Evolutionary conservation across 2,797 vertebrate species (phyloP), one percentile per base, ranked within the genome.

Genomic region (Huso huso): DNA sequence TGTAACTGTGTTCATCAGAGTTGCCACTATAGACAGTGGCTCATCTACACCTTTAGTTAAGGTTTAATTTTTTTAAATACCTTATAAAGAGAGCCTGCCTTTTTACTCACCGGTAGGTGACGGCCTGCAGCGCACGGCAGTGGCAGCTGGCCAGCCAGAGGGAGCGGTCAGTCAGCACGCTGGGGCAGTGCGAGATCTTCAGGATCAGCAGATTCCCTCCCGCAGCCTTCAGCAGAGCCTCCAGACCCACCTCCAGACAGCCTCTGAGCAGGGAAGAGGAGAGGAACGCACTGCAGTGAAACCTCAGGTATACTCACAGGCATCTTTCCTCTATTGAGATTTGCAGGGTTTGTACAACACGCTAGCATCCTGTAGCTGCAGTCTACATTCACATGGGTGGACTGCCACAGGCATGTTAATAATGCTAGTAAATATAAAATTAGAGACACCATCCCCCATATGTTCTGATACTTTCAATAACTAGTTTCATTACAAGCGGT

Each of bases 131-230:
- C 10, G 93, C 93, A 1, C 96, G 90, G 87, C 96, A 98, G 87
- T 97, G 97, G 89, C 97, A 99, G 90, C 97, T 98, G 75, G 97
- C 97, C 85, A 99, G 81, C 97, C 97, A 99, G 72, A 99, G 93
- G 0, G 95, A 97, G 72, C 97, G 96, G 75, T 98, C 97, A 0
- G 97, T 99, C 83, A 99, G 91, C 81, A 99, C 89, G 81, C 98
- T 98, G 76, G 97, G 95, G 82, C 97, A 99, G 83, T 99, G 96
- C 0, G 97, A 99, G 78, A 99, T 93, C 75, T 96, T 96, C 67
- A 99, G 83, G 71, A 99, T 98, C 73, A 98, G 91, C 71, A 99
- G 87, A 82, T 96, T 97, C 66, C 93, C 91, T 76, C 96, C 96
- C 0, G 96, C 95, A 0, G 95, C 95, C 87, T 99, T 99, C 74